A percentile compares a stretch with the other conserved stretches of the same genome.
Evolutionary conservation across 2,113 vertebrate genomes (phyloP).

Genomic region (Tragelaphus imberbis): DNA sequence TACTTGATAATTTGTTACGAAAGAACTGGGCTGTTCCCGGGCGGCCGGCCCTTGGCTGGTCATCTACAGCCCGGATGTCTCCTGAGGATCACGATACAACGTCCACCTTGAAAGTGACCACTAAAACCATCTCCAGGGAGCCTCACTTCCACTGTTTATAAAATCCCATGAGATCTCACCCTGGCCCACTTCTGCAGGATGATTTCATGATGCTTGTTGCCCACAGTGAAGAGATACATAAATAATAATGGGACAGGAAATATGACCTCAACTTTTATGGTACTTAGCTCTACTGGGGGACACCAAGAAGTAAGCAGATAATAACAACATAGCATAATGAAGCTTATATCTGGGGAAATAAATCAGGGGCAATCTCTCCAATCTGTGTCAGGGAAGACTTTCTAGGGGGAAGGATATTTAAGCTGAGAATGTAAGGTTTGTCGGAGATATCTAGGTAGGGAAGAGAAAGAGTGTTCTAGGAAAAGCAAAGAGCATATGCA

Average conservation of each 20-base stretch:
- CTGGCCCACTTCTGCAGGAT: not conserved
- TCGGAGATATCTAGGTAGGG: not conserved
- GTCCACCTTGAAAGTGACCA: not conserved
- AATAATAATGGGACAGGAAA: too few relatives aligned
- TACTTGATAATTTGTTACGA: not conserved
- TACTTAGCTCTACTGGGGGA: not conserved
- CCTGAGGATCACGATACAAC: rapidly evolving
- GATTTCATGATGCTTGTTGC: too few relatives aligned
- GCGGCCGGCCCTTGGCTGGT: rapidly evolving
- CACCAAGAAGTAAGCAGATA: not conserved
- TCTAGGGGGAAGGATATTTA: not conserved
- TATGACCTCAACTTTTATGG: not conserved
- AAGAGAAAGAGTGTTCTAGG: not conserved
- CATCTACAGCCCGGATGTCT: not conserved
- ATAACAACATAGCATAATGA: not conserved
- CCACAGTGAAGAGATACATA: rapidly evolving
- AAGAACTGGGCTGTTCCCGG: rapidly evolving
- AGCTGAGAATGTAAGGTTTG: not conserved
- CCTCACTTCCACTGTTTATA: not conserved
- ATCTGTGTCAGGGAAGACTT: not conserved
- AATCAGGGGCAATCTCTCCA: not conserved
- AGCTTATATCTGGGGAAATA: not conserved
- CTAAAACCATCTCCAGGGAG: too few relatives aligned
- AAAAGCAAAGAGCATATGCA: not conserved
- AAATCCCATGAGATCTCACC: not conserved